Conservation (phyloP, 2,888 invertebrate genomes). For the Philaethria dido region DNA sequence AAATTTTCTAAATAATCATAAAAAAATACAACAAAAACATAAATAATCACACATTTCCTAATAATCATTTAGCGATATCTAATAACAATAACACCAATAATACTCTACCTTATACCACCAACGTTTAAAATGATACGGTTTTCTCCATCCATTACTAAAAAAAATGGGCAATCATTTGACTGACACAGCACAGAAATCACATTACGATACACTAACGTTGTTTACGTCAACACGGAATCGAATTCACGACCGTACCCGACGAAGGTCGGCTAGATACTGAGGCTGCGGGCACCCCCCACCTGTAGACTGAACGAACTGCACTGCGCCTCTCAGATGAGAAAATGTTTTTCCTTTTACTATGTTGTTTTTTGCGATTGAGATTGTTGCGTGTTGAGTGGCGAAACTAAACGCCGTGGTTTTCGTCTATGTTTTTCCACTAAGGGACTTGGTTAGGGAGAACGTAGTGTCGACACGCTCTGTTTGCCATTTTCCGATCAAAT, state of each 20-base stretch:
- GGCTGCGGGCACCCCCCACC: constrained; percentile 66
- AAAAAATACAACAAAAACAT: too few relatives aligned
- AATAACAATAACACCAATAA: too few relatives aligned
- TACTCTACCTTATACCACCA: constrained; percentile 91
- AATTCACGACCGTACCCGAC: constrained; percentile 53
- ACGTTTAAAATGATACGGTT: constrained; percentile 97
- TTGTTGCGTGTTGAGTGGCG: too few relatives aligned
- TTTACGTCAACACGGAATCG: constrained; percentile 9
- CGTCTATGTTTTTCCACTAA: too few relatives aligned
- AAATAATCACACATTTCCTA: too few relatives aligned
- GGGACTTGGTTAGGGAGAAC: too few relatives aligned
- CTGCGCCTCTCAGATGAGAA: constrained; percentile 47
- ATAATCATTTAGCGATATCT: too few relatives aligned
- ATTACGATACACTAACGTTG: constrained; percentile 23
- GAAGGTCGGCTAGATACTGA: constrained; percentile 58
- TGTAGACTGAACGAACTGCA: constrained; percentile 79
- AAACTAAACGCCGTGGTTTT: too few relatives aligned
- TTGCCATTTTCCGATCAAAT: too few relatives aligned
- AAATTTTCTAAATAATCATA: too few relatives aligned
- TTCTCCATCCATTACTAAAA: constrained; percentile 90
- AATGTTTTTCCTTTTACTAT: neutral
- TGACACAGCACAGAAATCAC: constrained; percentile 23
- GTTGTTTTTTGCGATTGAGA: too few relatives aligned
- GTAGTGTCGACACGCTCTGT: too few relatives aligned
- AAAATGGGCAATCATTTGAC: constrained; percentile 42